Evolutionary conservation across 2,888 invertebrate genomes (phyloP).

Genomic region (Trissonchulus latispiculum): DNA sequence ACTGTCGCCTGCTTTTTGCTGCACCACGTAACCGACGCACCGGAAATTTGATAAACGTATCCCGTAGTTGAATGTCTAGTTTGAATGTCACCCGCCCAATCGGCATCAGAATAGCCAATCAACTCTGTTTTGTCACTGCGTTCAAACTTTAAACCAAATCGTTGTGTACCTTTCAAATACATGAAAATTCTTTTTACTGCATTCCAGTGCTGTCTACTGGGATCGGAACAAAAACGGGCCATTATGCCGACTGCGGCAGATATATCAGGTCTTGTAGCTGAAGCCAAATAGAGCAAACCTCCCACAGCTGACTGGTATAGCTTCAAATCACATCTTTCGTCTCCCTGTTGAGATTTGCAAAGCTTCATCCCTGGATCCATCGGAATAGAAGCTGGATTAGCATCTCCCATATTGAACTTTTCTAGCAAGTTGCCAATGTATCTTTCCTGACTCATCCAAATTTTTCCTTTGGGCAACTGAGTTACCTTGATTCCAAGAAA

Average conservation of each 20-base stretch:
- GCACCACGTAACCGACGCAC: conserved; percentile 36
- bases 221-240: conserved; percentile 17
- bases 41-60: conserved; percentile 33
- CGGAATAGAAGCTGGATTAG: too few species aligned
- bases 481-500: neutral
- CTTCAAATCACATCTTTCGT: too few species aligned
- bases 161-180: conserved; percentile 24
- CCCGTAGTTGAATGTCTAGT: conserved; percentile 41
- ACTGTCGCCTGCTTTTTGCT: conserved; percentile 38
- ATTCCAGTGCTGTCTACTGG: conserved; percentile 24
- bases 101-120: conserved; percentile 33
- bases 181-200: conserved; percentile 26
- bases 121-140: conserved; percentile 1
- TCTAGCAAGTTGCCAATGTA: too few species aligned
- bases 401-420: too few species aligned
- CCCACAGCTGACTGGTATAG: too few species aligned
- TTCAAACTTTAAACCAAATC: conserved; percentile 12
- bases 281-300: too few species aligned
- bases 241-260: too few species aligned
- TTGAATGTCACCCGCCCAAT: conserved; percentile 36
- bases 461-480: neutral
- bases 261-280: too few species aligned
- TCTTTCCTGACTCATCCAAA: too few species aligned
- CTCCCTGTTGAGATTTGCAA: too few species aligned
- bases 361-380: too few species aligned